phyloP scores from a whole-genome alignment of 1,140 invertebrate genomes.

The Popillia japonica region DNA sequence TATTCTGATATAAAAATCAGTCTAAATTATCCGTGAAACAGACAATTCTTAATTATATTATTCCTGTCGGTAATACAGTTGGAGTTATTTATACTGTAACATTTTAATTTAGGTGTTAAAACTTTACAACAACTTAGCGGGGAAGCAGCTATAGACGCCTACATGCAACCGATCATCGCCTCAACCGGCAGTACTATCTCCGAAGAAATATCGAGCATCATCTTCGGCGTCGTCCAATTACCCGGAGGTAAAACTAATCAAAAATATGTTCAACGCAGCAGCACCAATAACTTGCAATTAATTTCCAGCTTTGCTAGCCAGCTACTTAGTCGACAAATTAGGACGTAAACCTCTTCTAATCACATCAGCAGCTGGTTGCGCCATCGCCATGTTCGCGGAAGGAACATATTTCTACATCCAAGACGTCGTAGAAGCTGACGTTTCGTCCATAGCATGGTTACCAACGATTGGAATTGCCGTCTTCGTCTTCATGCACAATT shows the following conservation, averaged over 20 bases:
- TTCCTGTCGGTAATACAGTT: no score
- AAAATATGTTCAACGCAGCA: background rate
- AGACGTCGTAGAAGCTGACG: slow-evolving; percentile 30
- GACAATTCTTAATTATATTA: no score
- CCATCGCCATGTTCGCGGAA: slow-evolving; percentile 50
- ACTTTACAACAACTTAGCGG: slow-evolving; percentile 45
- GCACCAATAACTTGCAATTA: slow-evolving; percentile 11
- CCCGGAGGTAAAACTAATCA: slow-evolving; percentile 42
- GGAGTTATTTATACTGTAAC: no score
- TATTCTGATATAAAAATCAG: no score
- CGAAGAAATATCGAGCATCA: slow-evolving; percentile 44
- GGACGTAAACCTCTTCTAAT: slow-evolving; percentile 53
- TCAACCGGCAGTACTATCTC: slow-evolving; percentile 45
- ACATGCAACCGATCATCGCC: slow-evolving; percentile 46
- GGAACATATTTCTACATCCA: slow-evolving; percentile 48
- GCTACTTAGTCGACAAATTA: slow-evolving; percentile 48
- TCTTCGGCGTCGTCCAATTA: slow-evolving; percentile 42
- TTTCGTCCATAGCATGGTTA: slow-evolving; percentile 48
- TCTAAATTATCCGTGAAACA: no score
- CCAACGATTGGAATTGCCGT: slow-evolving; percentile 52
- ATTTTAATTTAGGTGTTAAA: slow-evolving; percentile 36
- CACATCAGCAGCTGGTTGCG: slow-evolving; percentile 48
- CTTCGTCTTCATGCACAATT: slow-evolving; percentile 50
- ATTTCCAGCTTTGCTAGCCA: slow-evolving; percentile 45
- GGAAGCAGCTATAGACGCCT: slow-evolving; percentile 43